A percentile compares a stretch with the other conserved stretches of the same genome.
Evolutionary conservation across 1,140 invertebrate genomes (phyloP).

Genomic region (Drosophila repletoides): DNA sequence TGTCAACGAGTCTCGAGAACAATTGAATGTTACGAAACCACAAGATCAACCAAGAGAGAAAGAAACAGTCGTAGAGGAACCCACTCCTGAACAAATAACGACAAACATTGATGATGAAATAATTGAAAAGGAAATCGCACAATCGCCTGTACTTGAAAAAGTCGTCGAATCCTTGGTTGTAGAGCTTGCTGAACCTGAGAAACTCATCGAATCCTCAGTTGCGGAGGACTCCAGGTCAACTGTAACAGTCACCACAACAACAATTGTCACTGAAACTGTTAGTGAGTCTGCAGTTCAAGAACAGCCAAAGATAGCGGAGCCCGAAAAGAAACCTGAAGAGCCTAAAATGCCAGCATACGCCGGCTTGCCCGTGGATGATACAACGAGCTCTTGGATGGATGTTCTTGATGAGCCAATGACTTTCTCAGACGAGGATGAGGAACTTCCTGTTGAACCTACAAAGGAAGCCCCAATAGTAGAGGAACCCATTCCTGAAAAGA

Average conservation of each 20-base stretch:
- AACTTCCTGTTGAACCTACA: background rate
- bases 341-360: slow-evolving; percentile 64
- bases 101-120: background rate
- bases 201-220: background rate
- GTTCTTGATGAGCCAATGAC: slow-evolving; percentile 83
- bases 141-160: background rate
- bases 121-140: background rate
- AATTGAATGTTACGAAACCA: slow-evolving; percentile 10
- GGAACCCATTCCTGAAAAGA: background rate
- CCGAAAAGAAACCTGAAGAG: slow-evolving; percentile 12
- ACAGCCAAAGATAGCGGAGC: background rate
- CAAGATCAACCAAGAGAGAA: slow-evolving; percentile 5
- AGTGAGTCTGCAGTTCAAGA: background rate
- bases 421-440: slow-evolving; percentile 79
- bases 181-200: background rate
- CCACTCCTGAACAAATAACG: too few relatives aligned
- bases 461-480: too few relatives aligned
- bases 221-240: slow-evolving; percentile 2
- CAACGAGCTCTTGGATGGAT: slow-evolving; percentile 83
- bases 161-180: too few relatives aligned
- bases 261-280: slow-evolving; percentile 25
- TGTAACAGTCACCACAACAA: slow-evolving; percentile 16
- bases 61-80: background rate
- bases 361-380: slow-evolving; percentile 82
- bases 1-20: background rate